Evolutionary conservation across 2,888 invertebrate genomes (phyloP).

Genomic region (Panzeria rudis): DNA sequence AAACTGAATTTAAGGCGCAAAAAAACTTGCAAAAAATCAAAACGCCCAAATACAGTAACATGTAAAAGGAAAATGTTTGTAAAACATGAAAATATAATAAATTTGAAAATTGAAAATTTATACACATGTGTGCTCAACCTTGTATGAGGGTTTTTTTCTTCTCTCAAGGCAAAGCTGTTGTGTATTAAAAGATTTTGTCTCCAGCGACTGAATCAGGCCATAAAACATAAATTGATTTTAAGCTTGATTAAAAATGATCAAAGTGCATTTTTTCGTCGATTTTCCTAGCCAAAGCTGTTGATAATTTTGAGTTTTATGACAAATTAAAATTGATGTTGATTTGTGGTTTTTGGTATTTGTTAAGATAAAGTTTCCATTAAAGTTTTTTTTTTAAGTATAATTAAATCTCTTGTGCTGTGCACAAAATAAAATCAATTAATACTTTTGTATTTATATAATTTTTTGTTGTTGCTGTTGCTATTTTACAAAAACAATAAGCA

Average conservation of each 20-base stretch:
- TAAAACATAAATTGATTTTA: slow-evolving; percentile 66
- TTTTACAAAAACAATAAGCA: background rate
- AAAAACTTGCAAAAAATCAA: slow-evolving; percentile 22
- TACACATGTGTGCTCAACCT: slow-evolving; percentile 53
- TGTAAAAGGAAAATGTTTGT: slow-evolving; percentile 39
- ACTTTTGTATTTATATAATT: background rate
- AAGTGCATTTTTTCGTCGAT: slow-evolving; percentile 5
- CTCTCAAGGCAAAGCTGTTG: too few relatives aligned
- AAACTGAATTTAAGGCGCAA: slow-evolving; percentile 12
- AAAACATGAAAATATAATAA: slow-evolving; percentile 44
- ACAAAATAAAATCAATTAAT: slow-evolving; percentile 40
- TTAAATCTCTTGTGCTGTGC: slow-evolving; percentile 5
- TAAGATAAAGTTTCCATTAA: background rate
- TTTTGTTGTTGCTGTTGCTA: background rate
- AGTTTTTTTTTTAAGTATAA: slow-evolving; percentile 3
- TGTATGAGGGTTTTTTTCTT: slow-evolving; percentile 31
- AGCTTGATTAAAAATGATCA: slow-evolving; percentile 64
- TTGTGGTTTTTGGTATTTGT: slow-evolving; percentile 62
- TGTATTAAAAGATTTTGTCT: too few relatives aligned
- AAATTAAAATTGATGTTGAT: slow-evolving; percentile 70
- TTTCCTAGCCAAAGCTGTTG: slow-evolving; percentile 37
- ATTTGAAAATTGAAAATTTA: slow-evolving; percentile 29
- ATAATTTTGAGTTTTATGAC: slow-evolving; percentile 63
- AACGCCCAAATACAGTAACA: slow-evolving; percentile 67
- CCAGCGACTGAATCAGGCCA: slow-evolving; percentile 45